Conservation (phyloP, 1,140 invertebrate genomes). For the Thaumatotibia leucotreta region DNA sequence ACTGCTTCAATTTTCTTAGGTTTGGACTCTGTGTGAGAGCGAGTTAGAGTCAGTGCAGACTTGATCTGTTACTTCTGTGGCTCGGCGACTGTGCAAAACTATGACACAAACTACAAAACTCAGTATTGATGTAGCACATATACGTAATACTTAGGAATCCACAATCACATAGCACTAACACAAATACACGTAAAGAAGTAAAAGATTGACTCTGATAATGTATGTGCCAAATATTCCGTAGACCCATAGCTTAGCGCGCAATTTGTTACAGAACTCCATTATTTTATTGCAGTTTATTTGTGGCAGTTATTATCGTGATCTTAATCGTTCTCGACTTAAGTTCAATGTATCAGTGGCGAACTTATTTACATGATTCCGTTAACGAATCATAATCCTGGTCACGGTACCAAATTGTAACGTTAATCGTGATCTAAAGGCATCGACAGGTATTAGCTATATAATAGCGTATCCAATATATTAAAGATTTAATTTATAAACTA, state of each 20-base stretch:
- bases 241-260: slow-evolving; percentile 33
- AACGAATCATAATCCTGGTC: not conserved
- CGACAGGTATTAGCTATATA: too few relatives aligned
- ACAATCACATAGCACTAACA: not conserved
- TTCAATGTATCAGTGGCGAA: not conserved
- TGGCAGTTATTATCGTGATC: not conserved
- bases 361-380: not conserved
- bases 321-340: too few relatives aligned
- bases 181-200: slow-evolving; percentile 12
- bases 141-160: not conserved
- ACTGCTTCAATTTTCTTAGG: slow-evolving; percentile 48
- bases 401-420: not conserved
- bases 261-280: not conserved
- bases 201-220: slow-evolving; percentile 34
- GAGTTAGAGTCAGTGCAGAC: slow-evolving; percentile 19
- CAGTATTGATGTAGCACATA: slow-evolving; percentile 3
- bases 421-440: too few relatives aligned
- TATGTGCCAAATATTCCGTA: slow-evolving; percentile 71
- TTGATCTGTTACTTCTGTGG: slow-evolving; percentile 28
- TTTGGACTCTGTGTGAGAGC: slow-evolving; percentile 22
- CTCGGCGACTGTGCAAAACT: not conserved
- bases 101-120: slow-evolving; percentile 1
- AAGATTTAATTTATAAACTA: too few relatives aligned
- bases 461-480: too few relatives aligned
- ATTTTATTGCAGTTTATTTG: not conserved